phyloP scores from a whole-genome alignment of 2,888 invertebrate species.

The Sarcophaga carnaria region DNA sequence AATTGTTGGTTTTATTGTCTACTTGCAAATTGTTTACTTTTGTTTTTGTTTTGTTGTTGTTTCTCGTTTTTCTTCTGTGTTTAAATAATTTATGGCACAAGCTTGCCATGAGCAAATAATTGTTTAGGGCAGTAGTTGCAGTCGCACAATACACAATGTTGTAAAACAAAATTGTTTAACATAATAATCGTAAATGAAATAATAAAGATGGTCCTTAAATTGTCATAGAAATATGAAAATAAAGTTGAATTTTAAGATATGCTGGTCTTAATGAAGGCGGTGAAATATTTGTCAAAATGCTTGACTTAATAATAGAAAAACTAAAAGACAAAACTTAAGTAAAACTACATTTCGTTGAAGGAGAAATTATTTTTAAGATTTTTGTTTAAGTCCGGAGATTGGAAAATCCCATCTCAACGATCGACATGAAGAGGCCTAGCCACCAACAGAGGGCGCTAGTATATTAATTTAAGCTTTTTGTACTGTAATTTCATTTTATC shows the following conservation, averaged over 20 bases:
- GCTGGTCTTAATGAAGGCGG: no score
- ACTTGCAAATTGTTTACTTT: conserved; percentile 31
- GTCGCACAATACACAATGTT: conserved; percentile 2
- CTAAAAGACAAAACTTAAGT: neutral
- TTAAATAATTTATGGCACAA: conserved; percentile 60
- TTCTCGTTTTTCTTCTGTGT: conserved; percentile 12
- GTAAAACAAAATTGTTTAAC: conserved; percentile 33
- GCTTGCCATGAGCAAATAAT: conserved; percentile 59
- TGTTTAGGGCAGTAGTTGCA: conserved; percentile 51
- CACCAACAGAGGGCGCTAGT: no score
- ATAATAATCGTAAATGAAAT: neutral
- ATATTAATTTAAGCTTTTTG: no score
- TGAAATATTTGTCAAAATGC: no score
- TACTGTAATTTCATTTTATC: no score
- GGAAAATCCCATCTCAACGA: no score
- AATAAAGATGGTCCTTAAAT: neutral
- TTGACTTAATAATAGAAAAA: no score
- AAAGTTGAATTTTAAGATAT: no score
- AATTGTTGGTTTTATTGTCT: conserved; percentile 29
- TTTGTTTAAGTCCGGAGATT: no score
- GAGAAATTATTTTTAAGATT: neutral
- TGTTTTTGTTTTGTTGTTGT: neutral
- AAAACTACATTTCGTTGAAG: neutral
- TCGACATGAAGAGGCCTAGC: no score
- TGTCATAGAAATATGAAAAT: neutral